Base-by-base conservation (phyloP, 2,888 invertebrate genomes). In the Synergus laeviventris region DNA sequence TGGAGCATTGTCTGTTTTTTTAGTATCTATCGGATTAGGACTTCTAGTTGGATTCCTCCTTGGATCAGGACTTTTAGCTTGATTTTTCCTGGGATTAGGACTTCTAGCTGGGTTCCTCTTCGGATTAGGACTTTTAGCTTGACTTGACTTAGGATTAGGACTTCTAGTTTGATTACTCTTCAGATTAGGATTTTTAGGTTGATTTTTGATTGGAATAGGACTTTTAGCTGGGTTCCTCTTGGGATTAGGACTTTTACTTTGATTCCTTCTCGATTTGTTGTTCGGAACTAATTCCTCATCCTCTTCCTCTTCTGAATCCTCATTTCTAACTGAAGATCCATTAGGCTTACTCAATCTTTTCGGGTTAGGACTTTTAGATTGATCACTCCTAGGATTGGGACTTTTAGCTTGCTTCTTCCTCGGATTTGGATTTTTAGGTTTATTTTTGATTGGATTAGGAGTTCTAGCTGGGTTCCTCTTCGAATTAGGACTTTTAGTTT, bases 391-490 rank as follows among this genome's bases (percentile, higher is more conserved):
- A 0, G 31, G 24, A 24, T 24, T 24, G 1, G 24, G 24, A 24
- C 24, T 24, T 24, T 24, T 24, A 24, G 24, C 24, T 24, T 24
- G 24, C 1, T 24, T 24, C 24, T 2, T 24, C 24, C 24, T 24
- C 24, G 45, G 49, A 49, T 49, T 49, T n/a, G 49, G 49, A 49
- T n/a, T 49, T 49, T n/a, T n/a, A n/a, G n/a, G n/a, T n/a, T n/a
- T n/a, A n/a, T n/a, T n/a, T n/a, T n/a, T n/a, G n/a, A n/a, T n/a
- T n/a, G 31, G 24, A 24, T 24, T 24, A 1, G 24, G 24, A 24
- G 1, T 24, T 24, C 2, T 24, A 24, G 24, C 24, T 24, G 1
- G 24, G 2, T 24, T 24, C 24, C 24, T 24, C 24, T n/a, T 31
- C 24, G 24, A 2, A 24, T 24, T 24, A 24, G 24, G 24, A 24